phyloP scores from a whole-genome alignment of 37 sponge, comb jelly and placozoan species.

The Beroe forskalii region DNA sequence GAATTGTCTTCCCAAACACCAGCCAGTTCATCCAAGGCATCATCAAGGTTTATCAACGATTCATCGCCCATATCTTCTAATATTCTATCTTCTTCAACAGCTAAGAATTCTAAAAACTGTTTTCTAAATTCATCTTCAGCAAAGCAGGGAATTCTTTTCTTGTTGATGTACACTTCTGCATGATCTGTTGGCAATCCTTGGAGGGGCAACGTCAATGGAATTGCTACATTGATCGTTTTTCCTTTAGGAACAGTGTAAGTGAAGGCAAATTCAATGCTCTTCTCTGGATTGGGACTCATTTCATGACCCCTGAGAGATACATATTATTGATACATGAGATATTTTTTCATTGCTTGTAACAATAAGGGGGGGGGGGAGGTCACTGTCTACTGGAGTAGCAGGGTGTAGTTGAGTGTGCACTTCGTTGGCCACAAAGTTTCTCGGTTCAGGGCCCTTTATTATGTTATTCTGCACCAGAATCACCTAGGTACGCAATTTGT shows the following conservation, averaged over 20 bases:
- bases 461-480: no score
- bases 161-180: constrained; percentile 35
- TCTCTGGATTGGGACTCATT: not conserved
- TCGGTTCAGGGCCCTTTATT: no score
- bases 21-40: not conserved
- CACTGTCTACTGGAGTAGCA: no score
- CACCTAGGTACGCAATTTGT: no score
- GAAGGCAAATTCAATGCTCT: constrained; percentile 1
- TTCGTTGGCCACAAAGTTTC: no score
- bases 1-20: not conserved
- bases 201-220: constrained; percentile 14
- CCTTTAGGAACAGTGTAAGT: constrained; percentile 38
- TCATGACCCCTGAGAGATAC: no score
- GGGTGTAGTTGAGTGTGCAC: no score
- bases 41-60: not conserved
- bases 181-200: constrained; percentile 23
- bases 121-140: constrained; percentile 30
- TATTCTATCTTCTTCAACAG: constrained; percentile 7
- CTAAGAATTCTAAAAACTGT: not conserved
- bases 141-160: constrained; percentile 35
- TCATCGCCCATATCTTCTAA: not conserved
- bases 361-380: no score
- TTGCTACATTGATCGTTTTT: constrained; percentile 24
- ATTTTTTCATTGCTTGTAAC: no score
- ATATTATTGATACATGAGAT: no score